These are phyloP conservation scores for Ahaetulla prasina DNA, from an alignment of 2,113 vertebrate genomes.

Conservation along the genomic window DNA sequence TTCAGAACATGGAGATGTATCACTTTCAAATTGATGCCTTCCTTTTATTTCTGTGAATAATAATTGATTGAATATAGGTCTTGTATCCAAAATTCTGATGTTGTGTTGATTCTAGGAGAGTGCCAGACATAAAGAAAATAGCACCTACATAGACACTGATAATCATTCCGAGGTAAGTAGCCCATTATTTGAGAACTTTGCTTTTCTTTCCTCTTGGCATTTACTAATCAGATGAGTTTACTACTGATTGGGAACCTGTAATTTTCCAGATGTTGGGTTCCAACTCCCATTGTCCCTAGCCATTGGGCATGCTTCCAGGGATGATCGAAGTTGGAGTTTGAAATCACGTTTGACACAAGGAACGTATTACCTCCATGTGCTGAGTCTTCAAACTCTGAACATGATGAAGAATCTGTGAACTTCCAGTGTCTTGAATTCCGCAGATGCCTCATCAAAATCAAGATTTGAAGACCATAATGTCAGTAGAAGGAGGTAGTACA, in stretches of 20 bases:
- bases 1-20: neutral
- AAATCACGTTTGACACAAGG: neutral
- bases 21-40: neutral
- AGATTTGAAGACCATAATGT: neutral
- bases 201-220: neutral
- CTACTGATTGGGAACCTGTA: neutral
- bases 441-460: neutral
- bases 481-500: neutral
- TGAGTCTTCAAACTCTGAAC: neutral
- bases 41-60: neutral
- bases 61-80: too few relatives aligned
- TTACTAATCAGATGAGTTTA: neutral
- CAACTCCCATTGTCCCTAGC: neutral
- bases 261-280: neutral
- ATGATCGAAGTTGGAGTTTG: neutral
- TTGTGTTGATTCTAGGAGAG: neutral
- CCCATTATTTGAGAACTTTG: neutral
- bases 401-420: neutral
- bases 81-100: neutral
- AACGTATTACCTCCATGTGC: neutral
- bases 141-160: neutral
- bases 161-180: constrained; percentile 19
- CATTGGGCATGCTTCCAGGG: neutral
- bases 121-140: constrained; percentile 30
- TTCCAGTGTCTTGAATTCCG: neutral